Base-by-base conservation (phyloP, 1,140 invertebrate genomes). In the Fopius arisanus region DNA sequence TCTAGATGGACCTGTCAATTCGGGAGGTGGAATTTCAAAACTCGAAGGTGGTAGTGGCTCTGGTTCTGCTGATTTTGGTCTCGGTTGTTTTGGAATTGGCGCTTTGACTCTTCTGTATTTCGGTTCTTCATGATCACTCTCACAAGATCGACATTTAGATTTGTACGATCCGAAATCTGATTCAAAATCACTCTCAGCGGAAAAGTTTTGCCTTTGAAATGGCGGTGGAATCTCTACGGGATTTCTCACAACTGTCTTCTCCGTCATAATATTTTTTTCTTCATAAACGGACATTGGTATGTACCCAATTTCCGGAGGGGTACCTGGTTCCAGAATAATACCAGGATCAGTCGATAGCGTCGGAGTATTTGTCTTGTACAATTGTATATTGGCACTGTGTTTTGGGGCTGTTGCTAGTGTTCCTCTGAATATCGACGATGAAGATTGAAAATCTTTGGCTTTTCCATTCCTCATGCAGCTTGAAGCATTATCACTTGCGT, bases 161-260 rank as follows among this genome's bases (percentile, higher is more conserved):
- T 88, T 82, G 65, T 84, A 72, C 2, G 70, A 81, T 76, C 92
- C 92, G 48, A 91, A 86, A 85, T 94, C 93, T 78, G 92, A 93
- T 82, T 94, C 92, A 78, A 94, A 94, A 76, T 94, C 93, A 75
- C 92, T 93, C 76, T 93, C 92, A 14, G 80, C 81, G 73, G 91
- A 88, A 41, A 88, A 88, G 21, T 90, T 89, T 78, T 90, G 91
- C 23, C 23, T 10, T 0, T 90, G 84, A 79, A 93, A 92, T 78
- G 92, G 93, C 0, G 89, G 88, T 26, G 54, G 54, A 26, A 28
- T 59, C 16, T 48, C 43, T 14, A 19, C 10, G 10, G 23, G 26
- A 28, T 59, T 59, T 10, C 21, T n/a, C 28, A n/a, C 14, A 37
- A 37, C 12, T 16, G 33, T 31, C n/a, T 2, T 12, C n/a, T 31